Percentiles rank a stretch among this genome's conserved stretches.
phyloP scores from a whole-genome alignment of 2,888 invertebrate genomes.

The Pterobdella sp. region DNA sequence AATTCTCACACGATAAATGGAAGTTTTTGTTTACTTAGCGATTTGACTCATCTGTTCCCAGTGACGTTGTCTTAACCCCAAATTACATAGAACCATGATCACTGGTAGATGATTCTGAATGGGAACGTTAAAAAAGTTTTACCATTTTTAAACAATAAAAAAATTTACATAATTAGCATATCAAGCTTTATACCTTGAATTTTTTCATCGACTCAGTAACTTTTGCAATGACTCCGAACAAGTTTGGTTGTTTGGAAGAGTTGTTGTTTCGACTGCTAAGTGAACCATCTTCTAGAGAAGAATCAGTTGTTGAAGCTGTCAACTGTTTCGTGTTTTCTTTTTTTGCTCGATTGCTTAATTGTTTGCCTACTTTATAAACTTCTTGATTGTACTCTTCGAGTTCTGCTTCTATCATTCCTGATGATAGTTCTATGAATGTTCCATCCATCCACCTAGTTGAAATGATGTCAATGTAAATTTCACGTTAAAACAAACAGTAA shows the following conservation, averaged over 20 bases:
- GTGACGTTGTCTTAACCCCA: conserved; percentile 70
- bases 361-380: conserved; percentile 69
- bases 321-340: conserved; percentile 40
- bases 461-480: background rate
- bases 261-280: background rate
- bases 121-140: too few species aligned
- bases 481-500: background rate
- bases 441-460: conserved; percentile 74
- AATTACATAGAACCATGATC: conserved; percentile 79
- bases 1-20: too few species aligned
- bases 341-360: conserved; percentile 50
- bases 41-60: conserved; percentile 73
- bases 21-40: conserved; percentile 56
- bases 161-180: too few species aligned
- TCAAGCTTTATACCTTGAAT: too few species aligned
- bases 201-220: conserved; percentile 54
- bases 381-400: conserved; percentile 70
- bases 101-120: conserved; percentile 67
- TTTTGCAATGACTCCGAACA: conserved; percentile 52
- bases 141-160: too few species aligned
- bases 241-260: conserved; percentile 52
- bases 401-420: conserved; percentile 67
- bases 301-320: conserved; percentile 49
- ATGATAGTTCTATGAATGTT: conserved; percentile 76
- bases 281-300: conserved; percentile 51